These are phyloP conservation scores for Eolophus roseicapilla DNA, from an alignment of 2,113 vertebrate species.

Conservation along the genomic window DNA sequence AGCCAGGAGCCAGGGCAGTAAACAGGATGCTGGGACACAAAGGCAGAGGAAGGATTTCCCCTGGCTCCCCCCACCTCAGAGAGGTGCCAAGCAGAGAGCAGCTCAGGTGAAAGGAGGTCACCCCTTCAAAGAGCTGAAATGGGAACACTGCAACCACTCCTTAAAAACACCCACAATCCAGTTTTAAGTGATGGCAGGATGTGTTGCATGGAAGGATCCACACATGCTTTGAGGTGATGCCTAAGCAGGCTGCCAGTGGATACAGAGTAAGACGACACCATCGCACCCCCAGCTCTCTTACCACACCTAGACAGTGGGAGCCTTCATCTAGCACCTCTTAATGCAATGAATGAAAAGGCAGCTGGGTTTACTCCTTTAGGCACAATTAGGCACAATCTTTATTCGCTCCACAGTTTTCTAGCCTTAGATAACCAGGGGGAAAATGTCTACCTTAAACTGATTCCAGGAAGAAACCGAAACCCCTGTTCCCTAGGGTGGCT, in stretches of 20 bases:
- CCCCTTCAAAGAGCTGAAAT: neutral
- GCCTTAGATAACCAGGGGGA: neutral
- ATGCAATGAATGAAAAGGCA: neutral
- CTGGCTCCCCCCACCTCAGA: neutral
- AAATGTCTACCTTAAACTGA: neutral
- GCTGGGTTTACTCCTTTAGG: neutral
- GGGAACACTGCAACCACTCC: neutral
- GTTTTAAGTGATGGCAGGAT: neutral
- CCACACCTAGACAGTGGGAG: neutral
- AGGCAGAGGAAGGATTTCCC: conserved; percentile 53
- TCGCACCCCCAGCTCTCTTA: neutral
- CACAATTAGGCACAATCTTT: neutral
- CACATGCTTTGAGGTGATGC: accelerated
- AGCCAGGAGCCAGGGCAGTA: neutral
- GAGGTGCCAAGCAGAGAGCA: neutral
- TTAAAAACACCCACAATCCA: neutral
- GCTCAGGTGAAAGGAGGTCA: conserved; percentile 8
- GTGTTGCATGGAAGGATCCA: neutral
- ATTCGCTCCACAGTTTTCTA: neutral
- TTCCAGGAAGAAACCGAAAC: neutral
- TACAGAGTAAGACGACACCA: neutral
- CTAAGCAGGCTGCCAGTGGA: neutral
- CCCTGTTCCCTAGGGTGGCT: neutral
- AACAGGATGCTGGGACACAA: conserved; percentile 60
- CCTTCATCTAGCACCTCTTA: neutral